A percentile compares a stretch with the other conserved stretches of the same genome.
Conservation (phyloP, 2,797 vertebrate species). For the Scleropages formosus region DNA sequence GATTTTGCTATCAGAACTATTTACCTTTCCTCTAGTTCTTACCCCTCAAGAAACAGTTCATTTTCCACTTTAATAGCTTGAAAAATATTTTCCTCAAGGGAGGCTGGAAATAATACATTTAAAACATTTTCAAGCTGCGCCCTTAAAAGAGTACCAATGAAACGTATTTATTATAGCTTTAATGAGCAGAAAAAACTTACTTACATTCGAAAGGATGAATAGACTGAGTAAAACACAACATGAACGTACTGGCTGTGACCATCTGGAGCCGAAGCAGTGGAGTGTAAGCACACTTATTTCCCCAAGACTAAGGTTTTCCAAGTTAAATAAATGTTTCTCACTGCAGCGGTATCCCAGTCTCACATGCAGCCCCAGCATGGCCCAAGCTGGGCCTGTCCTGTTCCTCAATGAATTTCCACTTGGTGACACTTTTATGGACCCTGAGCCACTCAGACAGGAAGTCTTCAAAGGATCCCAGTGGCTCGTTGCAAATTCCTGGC, state of each 20-base stretch:
- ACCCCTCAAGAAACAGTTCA: too few relatives aligned
- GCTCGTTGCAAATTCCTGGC: constrained; percentile 61
- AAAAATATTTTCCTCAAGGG: too few relatives aligned
- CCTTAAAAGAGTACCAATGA: not conserved
- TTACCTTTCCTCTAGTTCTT: too few relatives aligned
- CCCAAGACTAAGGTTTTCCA: constrained; percentile 57
- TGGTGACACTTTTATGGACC: constrained; percentile 70
- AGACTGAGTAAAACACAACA: constrained; percentile 39
- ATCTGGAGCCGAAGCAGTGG: constrained; percentile 43
- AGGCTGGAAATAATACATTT: too few relatives aligned
- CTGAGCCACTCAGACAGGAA: constrained; percentile 64
- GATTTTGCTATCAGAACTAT: too few relatives aligned
- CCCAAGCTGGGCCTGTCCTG: constrained; percentile 60
- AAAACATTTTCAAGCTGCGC: not conserved
- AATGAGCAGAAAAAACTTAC: constrained; percentile 36
- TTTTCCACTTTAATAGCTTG: too few relatives aligned
- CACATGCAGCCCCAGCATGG: constrained; percentile 52
- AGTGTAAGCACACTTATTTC: constrained; percentile 57
- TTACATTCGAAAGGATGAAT: constrained; percentile 48
- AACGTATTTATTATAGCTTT: not conserved
- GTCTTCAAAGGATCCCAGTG: constrained; percentile 63
- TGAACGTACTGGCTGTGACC: constrained; percentile 42
- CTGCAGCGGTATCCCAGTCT: not conserved
- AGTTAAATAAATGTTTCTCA: constrained; percentile 50
- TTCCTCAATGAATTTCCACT: constrained; percentile 70